Conservation (phyloP, 1,140 invertebrate species). For the Leptinotarsa texana region DNA sequence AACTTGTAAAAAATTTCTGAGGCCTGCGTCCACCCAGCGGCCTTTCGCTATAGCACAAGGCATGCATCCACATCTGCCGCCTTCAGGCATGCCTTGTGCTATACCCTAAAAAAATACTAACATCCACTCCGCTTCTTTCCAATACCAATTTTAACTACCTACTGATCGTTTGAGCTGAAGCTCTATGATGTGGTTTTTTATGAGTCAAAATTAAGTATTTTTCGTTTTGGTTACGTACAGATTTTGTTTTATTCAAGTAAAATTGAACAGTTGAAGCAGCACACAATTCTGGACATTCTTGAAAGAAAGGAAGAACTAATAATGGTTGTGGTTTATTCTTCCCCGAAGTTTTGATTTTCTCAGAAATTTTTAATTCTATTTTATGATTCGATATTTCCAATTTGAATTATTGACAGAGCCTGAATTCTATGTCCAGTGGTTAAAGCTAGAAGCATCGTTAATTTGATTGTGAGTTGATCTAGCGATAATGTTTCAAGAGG, state of each 20-base stretch:
- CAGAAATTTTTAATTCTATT: conserved; percentile 25
- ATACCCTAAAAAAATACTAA: conserved; percentile 31
- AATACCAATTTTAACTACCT: conserved; percentile 39
- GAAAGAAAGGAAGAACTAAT: conserved; percentile 27
- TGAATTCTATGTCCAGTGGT: too few species aligned
- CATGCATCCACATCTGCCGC: too few species aligned
- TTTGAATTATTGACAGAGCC: too few species aligned
- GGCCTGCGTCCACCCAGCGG: conserved; percentile 11
- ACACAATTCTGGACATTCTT: conserved; percentile 23
- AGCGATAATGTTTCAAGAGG: conserved; percentile 3
- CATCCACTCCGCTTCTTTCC: conserved; percentile 37
- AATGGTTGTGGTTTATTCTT: conserved; percentile 18
- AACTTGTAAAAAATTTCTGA: conserved; percentile 3
- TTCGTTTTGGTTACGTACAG: not conserved
- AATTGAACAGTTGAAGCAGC: conserved; percentile 14
- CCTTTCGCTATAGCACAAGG: too few species aligned
- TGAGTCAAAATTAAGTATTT: conserved; percentile 26
- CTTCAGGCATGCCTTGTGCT: conserved; percentile 28
- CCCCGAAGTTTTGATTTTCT: conserved; percentile 29
- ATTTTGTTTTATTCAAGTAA: conserved; percentile 23
- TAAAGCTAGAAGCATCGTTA: too few species aligned
- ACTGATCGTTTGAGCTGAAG: conserved; percentile 39
- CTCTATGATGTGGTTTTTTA: conserved; percentile 32
- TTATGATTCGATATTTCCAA: too few species aligned
- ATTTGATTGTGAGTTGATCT: not conserved